phyloP scores from a whole-genome alignment of 2,888 invertebrate genomes.

The Aradus depressus region DNA sequence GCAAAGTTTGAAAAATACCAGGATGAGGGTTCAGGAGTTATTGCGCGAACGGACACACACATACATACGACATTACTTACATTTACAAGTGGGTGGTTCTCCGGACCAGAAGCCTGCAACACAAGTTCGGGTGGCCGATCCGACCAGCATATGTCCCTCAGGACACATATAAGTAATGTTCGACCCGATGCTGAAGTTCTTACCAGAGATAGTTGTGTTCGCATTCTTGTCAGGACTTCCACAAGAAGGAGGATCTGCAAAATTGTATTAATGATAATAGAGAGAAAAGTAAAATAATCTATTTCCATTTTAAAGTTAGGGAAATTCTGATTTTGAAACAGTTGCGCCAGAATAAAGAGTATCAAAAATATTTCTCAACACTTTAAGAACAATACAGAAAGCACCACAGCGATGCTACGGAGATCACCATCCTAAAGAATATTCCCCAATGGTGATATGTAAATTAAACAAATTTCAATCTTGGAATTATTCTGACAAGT shows the following conservation, averaged over 20 bases:
- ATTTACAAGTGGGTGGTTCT: conserved; percentile 70
- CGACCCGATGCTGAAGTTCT: conserved; percentile 52
- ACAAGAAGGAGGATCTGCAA: conserved; percentile 64
- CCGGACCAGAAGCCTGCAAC: conserved; percentile 77
- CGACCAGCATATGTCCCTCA: conserved; percentile 67
- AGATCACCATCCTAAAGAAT: no score
- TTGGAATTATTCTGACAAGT: conserved; percentile 4
- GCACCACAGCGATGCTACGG: no score
- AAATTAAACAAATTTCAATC: conserved; percentile 8
- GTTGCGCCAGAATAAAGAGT: not conserved
- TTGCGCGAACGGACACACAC: no score
- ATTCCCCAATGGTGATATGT: not conserved
- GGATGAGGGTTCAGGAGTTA: no score
- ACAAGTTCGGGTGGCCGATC: conserved; percentile 56
- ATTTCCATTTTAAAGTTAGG: no score
- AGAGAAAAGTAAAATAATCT: conserved; percentile 10
- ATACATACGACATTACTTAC: conserved; percentile 48
- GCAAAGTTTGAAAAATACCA: no score
- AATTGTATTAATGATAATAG: no score
- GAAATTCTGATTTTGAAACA: no score
- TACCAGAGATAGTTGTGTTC: conserved; percentile 69
- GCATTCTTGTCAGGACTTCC: conserved; percentile 77
- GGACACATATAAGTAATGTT: conserved; percentile 67
- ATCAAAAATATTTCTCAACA: not conserved
- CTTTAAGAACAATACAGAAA: not conserved